Conservation (phyloP, 2,888 invertebrate species). For the Allolobophora icterica region DNA sequence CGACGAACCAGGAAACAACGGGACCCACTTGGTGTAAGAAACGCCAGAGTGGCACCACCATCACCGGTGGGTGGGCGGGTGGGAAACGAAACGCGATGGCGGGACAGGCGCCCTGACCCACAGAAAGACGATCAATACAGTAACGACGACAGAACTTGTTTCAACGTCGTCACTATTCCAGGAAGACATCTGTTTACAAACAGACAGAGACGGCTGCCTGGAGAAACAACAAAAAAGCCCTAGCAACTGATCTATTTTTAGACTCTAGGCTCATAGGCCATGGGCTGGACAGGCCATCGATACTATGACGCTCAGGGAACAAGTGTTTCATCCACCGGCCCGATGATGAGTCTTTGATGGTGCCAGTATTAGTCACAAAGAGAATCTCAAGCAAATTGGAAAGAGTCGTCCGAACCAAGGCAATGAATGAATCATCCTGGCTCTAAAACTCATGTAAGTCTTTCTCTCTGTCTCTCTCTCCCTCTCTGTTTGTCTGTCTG, state of each 20-base stretch:
- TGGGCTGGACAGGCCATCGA: neutral
- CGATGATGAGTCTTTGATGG: neutral
- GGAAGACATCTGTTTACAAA: conserved; percentile 21
- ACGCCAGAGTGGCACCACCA: neutral
- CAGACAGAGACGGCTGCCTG: neutral
- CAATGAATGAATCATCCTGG: neutral
- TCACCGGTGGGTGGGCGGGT: too few relatives aligned
- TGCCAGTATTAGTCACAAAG: neutral
- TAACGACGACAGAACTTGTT: neutral
- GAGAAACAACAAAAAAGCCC: conserved; percentile 1
- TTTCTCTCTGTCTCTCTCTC: too few relatives aligned
- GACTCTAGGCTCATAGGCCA: neutral
- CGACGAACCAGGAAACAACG: neutral
- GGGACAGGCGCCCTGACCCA: neutral
- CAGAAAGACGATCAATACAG: neutral
- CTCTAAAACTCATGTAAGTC: too few relatives aligned
- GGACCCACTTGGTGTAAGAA: neutral
- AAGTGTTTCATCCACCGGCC: neutral
- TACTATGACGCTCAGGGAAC: neutral
- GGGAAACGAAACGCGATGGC: neutral
- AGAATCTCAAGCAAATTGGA: neutral
- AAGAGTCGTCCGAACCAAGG: neutral
- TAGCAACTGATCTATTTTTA: conserved; percentile 12
- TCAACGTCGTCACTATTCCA: neutral
- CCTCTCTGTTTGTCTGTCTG: too few relatives aligned